Base-by-base conservation (phyloP, 2,113 vertebrate genomes). In the Natator depressus region DNA sequence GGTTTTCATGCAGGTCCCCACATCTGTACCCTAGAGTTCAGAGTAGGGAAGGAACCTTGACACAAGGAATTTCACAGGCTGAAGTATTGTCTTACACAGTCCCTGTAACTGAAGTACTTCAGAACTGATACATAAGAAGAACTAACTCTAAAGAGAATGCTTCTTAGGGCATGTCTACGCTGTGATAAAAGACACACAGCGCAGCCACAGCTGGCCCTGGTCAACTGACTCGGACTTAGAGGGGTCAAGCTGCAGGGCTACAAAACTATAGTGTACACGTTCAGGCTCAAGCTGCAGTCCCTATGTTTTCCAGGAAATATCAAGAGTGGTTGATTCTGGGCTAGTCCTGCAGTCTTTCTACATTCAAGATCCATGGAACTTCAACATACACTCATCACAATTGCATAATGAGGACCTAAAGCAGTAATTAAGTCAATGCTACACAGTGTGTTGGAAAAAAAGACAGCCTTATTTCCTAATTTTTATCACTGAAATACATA, bases 41-140 rank as follows among this genome's bases (percentile, higher is more conserved):
- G 42, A 42, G 42, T 42, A 42, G 42, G 42, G 42, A 42, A 42
- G 42, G 42, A 42, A 42, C 42, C 42, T 42, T 42, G 42, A 42
- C 5, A 82, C 49, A 49, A 51, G 83, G 72, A 5, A 3, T 69
- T 83, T 47, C 29, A 19, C 82, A 93, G 78, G 90, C 2, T 54
- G 86, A 80, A 9, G 85, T 89, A 65, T 85, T 65, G 72, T 90
- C 42, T 78, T 84, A 54, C 69, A 92, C 86, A 1, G 1, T 22
- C 69, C 27, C 22, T 86, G 25, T 17, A 88, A 84, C 24, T 47
- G 8, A 65, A n/a, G 13, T 54, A 76, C 25, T 57, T 81, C 90
- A 86, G 20, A 92, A 90, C 6, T 16, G 89, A 80, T 2, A 6
- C 46, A 86, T 80, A 95, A 31, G 62, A 57, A 76, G n/a, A 81